These are phyloP conservation scores for Todus mexicanus DNA, from an alignment of 2,797 vertebrate species.

Conservation along the genomic window DNA sequence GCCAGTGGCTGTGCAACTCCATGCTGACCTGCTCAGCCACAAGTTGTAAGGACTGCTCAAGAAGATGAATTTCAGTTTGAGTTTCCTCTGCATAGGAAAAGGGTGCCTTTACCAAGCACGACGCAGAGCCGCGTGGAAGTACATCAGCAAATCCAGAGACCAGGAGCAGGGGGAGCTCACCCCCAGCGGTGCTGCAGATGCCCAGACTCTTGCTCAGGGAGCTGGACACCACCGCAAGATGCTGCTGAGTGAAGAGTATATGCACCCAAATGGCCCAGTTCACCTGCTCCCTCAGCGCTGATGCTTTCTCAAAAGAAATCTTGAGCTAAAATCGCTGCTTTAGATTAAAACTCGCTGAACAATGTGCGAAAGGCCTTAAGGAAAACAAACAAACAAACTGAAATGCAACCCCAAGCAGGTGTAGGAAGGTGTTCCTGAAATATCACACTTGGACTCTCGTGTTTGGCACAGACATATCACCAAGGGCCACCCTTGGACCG, in stretches of 20 bases:
- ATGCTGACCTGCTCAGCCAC: neutral
- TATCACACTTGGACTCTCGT: neutral
- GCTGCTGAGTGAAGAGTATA: neutral
- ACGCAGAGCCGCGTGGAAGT: neutral
- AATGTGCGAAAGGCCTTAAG: neutral
- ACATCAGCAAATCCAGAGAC: neutral
- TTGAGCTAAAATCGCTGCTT: neutral
- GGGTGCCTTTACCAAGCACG: neutral
- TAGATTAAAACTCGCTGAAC: neutral
- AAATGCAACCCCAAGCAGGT: neutral
- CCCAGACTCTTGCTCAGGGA: neutral
- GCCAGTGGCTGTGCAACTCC: neutral
- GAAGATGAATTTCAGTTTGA: neutral
- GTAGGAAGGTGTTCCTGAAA: neutral
- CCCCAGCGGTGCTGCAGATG: accelerated
- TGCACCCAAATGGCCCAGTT: neutral
- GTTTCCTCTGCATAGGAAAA: neutral
- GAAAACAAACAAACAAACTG: neutral
- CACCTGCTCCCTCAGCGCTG: neutral
- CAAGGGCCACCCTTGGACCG: neutral
- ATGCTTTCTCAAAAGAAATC: neutral
- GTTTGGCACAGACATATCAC: neutral
- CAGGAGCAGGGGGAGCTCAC: neutral
- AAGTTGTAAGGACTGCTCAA: neutral
- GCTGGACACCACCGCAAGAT: accelerated